phyloP scores from a whole-genome alignment of 2,888 invertebrate species.

The Bursaphelenchus okinawaensis region DNA sequence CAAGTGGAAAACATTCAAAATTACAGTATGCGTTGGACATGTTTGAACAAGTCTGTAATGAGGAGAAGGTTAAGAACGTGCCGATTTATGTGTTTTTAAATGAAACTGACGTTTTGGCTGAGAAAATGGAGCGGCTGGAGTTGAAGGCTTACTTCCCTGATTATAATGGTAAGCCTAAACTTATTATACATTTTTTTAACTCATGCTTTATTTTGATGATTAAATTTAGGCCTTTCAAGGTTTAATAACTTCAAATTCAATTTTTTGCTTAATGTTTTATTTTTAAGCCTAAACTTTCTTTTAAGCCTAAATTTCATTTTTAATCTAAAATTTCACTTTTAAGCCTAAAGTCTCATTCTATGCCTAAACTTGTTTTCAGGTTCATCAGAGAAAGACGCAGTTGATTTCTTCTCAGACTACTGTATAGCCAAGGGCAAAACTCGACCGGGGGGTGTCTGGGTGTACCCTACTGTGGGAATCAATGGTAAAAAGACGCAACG shows the following conservation, averaged over 20 bases:
- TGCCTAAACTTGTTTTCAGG: too few relatives aligned
- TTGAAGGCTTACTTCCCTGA: constrained; percentile 30
- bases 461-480: constrained; percentile 25
- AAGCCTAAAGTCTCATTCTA: too few relatives aligned
- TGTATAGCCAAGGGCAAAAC: constrained; percentile 15
- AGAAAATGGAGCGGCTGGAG: constrained; percentile 37
- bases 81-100: constrained; percentile 45
- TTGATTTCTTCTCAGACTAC: constrained; percentile 34
- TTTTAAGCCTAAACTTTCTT: too few relatives aligned
- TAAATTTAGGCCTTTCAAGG: too few relatives aligned
- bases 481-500: constrained; percentile 26
- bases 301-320: too few relatives aligned
- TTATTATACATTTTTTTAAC: not conserved
- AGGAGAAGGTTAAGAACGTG: constrained; percentile 34
- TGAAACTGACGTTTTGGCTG: constrained; percentile 44
- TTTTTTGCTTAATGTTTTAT: too few relatives aligned
- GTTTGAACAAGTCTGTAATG: constrained; percentile 32
- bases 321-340: too few relatives aligned
- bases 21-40: constrained; percentile 36
- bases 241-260: too few relatives aligned
- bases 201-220: too few relatives aligned
- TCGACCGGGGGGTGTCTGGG: constrained; percentile 6
- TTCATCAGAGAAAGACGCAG: constrained; percentile 35
- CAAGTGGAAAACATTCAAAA: constrained; percentile 22
- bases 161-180: constrained; percentile 26